Evolutionary conservation across 2,888 invertebrate species (phyloP), one percentile per base, ranked within the genome.

Genomic region (Andrena minutula): DNA sequence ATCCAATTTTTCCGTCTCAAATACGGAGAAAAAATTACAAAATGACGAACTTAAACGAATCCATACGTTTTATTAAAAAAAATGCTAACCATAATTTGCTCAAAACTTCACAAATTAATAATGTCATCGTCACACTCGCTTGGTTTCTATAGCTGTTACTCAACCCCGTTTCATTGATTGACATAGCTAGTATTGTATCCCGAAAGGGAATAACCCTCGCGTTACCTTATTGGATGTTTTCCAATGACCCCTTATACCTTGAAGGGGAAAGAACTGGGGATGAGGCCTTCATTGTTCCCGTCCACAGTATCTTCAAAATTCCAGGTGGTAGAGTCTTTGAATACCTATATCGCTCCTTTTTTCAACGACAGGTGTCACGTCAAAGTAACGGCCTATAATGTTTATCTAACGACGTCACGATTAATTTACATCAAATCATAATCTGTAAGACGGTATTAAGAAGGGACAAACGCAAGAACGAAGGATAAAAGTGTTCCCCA

Each of bases 211-310:
- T 60, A 81, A 69, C 79, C 81, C 68, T 51, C 79, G 64, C 2
- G 66, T 58, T 64, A 68, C 72, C 61, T 73, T 73, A 73, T 73
- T 73, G 72, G 26, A 49, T 26, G 32, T 63, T 74, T 74, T 32
- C 28, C 73, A 69, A 41, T 73, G 80, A 74, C 58, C 69, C 74
- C 56, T 47, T 64, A 12, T 72, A 63, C 58, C 6, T 68, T 64
- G 12, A 74, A 68, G 79, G 79, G 79, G 47, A 61, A 68, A 20
- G 6, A 64, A 63, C 30, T 63, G 53, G 80, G 77, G 73, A 41
- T 23, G 79, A 26, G 60, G 8, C 20, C 5, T 47, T 53, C 16
- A 60, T 81, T 79, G 64, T 74, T 64, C 68, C 51, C 58, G 2
- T 12, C 20, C 56, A 10, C 28, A 20, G 61, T 35, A n/a, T 74